Conservation (phyloP, 2,797 vertebrate genomes). For the Neosilurus mollespiculum region DNA sequence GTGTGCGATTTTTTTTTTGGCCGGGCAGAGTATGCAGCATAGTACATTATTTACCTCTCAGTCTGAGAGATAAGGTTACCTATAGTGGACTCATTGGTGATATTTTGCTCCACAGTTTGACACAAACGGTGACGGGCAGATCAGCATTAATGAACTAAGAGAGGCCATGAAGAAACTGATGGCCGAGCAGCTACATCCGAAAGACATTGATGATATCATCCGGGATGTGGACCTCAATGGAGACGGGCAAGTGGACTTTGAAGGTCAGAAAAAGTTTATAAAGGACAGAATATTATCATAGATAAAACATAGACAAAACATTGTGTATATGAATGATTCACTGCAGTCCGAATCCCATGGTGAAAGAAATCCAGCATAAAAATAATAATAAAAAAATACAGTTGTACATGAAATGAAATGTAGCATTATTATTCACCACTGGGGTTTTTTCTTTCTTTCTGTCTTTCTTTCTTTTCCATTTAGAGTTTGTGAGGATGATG, state of each 20-base stretch:
- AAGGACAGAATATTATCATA: not conserved
- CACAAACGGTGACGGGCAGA: slow-evolving; percentile 87
- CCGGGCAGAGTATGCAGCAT: too few relatives aligned
- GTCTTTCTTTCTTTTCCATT: slow-evolving; percentile 7
- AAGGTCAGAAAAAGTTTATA: slow-evolving; percentile 74
- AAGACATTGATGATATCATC: slow-evolving; percentile 91
- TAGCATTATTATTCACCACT: not conserved
- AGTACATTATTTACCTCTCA: not conserved
- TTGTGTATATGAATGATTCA: not conserved
- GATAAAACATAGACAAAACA: not conserved
- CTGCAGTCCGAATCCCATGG: not conserved
- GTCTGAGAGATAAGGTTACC: not conserved
- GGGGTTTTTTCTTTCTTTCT: not conserved
- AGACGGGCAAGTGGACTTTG: slow-evolving; percentile 91
- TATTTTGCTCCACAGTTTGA: slow-evolving; percentile 80
- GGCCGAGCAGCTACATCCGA: slow-evolving; percentile 87
- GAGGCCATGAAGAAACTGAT: slow-evolving; percentile 92
- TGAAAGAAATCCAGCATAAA: not conserved
- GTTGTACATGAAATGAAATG: not conserved
- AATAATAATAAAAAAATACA: not conserved
- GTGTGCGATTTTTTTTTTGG: too few relatives aligned
- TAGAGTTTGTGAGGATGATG: slow-evolving; percentile 55
- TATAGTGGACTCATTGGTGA: not conserved
- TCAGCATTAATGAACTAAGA: slow-evolving; percentile 85
- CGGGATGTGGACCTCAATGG: slow-evolving; percentile 89